Base-by-base conservation (phyloP, 2,113 vertebrate genomes). In the Ophthalmolycus amberensis region DNA sequence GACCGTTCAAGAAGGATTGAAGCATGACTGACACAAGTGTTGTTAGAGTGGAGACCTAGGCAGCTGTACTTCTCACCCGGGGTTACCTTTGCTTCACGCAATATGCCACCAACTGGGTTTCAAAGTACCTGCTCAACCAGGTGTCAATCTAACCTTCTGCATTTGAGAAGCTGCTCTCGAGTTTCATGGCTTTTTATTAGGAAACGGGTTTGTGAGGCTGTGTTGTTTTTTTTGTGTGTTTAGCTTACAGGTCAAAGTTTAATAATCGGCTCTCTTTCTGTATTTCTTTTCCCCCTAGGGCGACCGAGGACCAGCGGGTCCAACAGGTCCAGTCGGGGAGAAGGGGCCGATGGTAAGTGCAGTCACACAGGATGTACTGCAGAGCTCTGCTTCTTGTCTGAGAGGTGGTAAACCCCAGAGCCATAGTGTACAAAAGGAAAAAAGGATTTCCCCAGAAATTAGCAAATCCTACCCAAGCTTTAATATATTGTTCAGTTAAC, bases 271-370 rank as follows among this genome's bases (percentile, higher is more conserved):
- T 69, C 18, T 64, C 8, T 85, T 14, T 63, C 20, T 77, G 9
- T 67, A 70, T 89, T 68, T 79, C 25, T 77, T 89, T 83, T 42
- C 11, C 40, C 68, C 37, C 68, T 93, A 99, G 98, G 98, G 98
- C 71, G 97, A 99, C 6, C 94, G 98, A 79, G 98, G 98, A 79
- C 97, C 93, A 86, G 94, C 96, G 56, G 98, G 98, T 66, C 96
- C 97, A 79, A 73, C 96, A 38, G 98, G 98, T 74, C 96, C 96
- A 78, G 93, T 95, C 46, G 98, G 98, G 73, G 97, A 97, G 89
- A 99, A 97, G 76, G 98, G 98, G 42, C 88, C 94, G 44, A 90
- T 79, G 96, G 98, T 99, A 96, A 96, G 96, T 92, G 38, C 38
- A 25, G 38, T 40, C 64, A 42, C 58, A 83, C 29, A 44, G 62